phyloP scores from a whole-genome alignment of 2,797 vertebrate genomes.

The Dendrocincla fuliginosa region DNA sequence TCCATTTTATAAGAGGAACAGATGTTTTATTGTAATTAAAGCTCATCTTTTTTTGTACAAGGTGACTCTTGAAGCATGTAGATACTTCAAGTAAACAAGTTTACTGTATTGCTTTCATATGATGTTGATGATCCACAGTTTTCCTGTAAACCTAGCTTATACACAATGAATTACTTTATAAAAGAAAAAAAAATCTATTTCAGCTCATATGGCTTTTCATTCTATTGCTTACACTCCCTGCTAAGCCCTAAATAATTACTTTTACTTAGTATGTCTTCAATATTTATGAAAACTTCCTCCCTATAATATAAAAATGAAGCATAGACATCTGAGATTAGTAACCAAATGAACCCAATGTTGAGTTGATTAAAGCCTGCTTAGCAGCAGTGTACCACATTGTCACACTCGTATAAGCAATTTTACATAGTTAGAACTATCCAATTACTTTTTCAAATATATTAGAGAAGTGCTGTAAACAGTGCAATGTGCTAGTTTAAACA shows the following conservation, averaged over 20 bases:
- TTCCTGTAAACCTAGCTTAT: constrained; percentile 24
- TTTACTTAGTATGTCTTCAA: constrained; percentile 25
- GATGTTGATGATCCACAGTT: not conserved
- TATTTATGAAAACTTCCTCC: constrained; percentile 48
- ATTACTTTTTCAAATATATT: constrained; percentile 68
- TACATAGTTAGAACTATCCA: constrained; percentile 34
- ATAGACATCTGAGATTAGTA: constrained; percentile 53
- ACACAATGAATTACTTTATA: not conserved
- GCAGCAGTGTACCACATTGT: not conserved
- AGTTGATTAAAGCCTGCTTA: constrained; percentile 65
- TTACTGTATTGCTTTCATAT: not conserved
- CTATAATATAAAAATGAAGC: constrained; percentile 45
- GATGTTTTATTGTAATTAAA: constrained; percentile 61
- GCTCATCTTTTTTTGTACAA: constrained; percentile 33
- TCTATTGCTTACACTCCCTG: constrained; percentile 1
- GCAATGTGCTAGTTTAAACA: constrained; percentile 15
- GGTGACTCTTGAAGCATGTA: not conserved
- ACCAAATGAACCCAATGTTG: constrained; percentile 54
- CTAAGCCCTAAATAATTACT: constrained; percentile 52
- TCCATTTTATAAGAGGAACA: constrained; percentile 13
- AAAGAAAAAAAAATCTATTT: not conserved
- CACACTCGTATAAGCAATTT: constrained; percentile 53
- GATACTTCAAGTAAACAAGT: constrained; percentile 33
- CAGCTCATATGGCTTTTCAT: not conserved
- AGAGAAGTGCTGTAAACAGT: constrained; percentile 45